Base-by-base conservation (phyloP, 2,113 vertebrate genomes). In the Choloepus hoffmanni region DNA sequence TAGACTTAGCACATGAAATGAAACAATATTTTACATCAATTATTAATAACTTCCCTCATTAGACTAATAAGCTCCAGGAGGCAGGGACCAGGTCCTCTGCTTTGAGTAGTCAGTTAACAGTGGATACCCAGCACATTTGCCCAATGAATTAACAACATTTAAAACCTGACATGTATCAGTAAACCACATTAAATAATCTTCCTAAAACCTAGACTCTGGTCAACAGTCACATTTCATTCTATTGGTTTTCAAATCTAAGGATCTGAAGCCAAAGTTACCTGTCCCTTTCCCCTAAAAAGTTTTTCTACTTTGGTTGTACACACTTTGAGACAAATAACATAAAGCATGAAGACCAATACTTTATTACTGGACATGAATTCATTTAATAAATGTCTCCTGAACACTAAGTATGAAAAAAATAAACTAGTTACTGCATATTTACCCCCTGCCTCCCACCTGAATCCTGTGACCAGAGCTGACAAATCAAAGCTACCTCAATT, bases 351-450 rank as follows among this genome's bases (percentile, higher is more conserved):
- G 62, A 60, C 40, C n/a, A 76, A 87, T 7, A 55, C 36, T 62
- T 79, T 96, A 55, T 89, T 93, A 85, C 30, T 63, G 48, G 63
- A 74, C 30, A 76, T 14, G n/a, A 65, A 90, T 40, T 79, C 60
- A 84, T 63, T 86, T 73, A 81, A 87, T 50, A 85, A 50, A 95
- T 40, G 58, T 85, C 73, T 85, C 13, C 43, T 77, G n/a, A 92
- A 92, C 23, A 55, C 53, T 23, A 81, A 4, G 8, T 43, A 79
- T 10, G 72, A 78, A 95, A 79, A 92, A 13, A 74, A n/a, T 72
- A 77, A 77, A 89, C 73, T 0, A 45, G 30, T 65, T 60, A 73
- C 30, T 65, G 5, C 73, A 83, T 6, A 89, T 18, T 8, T 58
- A 79, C 15, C 48, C 40, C 74, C 16, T 86, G 53, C 5, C 73